Conservation (phyloP, 2,797 vertebrate species). For the Neosilurus mollespiculum region DNA sequence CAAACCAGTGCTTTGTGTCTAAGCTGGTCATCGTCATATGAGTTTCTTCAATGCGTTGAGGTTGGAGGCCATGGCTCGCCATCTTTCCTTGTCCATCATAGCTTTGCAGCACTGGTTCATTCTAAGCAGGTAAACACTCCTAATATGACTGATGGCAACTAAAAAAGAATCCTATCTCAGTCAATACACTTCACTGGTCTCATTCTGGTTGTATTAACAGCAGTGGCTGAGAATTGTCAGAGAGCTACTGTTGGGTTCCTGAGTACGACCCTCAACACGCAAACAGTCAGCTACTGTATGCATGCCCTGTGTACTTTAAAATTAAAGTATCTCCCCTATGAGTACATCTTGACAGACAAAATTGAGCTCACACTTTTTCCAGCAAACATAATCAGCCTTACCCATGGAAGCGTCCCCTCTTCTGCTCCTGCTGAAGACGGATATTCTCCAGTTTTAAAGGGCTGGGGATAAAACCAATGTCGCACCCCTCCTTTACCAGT, state of each 20-base stretch:
- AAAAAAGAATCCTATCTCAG: not conserved
- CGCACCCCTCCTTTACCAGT: slow-evolving; percentile 97
- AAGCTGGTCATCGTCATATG: not conserved
- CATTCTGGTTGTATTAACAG: not conserved
- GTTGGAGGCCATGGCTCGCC: too few species aligned
- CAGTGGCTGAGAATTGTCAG: not conserved
- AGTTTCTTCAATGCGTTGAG: too few species aligned
- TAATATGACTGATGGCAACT: too few species aligned
- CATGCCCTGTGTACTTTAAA: not conserved
- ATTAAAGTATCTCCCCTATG: not conserved
- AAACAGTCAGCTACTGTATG: not conserved
- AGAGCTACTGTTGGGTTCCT: not conserved
- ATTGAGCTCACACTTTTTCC: not conserved
- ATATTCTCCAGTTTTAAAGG: slow-evolving; percentile 93
- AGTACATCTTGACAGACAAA: not conserved
- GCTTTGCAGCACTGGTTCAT: too few species aligned
- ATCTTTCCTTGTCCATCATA: too few species aligned
- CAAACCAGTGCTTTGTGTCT: not conserved
- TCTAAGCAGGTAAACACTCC: too few species aligned
- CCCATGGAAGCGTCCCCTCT: slow-evolving; percentile 93
- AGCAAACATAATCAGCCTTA: slow-evolving; percentile 61
- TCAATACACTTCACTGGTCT: not conserved
- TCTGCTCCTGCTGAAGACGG: slow-evolving; percentile 93
- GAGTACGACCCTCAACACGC: not conserved
- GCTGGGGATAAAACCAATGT: slow-evolving; percentile 96